Conservation (phyloP, 2,113 vertebrate species). For the Hucho hucho region DNA sequence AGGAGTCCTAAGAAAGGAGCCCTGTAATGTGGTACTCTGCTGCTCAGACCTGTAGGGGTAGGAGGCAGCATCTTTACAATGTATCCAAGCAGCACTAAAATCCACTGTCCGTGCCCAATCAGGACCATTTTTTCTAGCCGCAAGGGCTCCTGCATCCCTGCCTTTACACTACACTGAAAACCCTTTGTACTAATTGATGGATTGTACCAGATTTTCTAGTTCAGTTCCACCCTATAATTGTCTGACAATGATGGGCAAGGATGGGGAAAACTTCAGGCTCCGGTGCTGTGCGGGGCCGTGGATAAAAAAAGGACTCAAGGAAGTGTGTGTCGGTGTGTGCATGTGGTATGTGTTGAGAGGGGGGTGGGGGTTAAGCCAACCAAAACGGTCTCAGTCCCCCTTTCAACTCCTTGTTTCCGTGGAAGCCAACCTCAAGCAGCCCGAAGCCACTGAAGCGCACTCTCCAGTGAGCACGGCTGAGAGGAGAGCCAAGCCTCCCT, state of each 20-base stretch:
- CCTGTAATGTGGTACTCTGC: conserved; percentile 78
- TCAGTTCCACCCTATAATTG: conserved; percentile 99
- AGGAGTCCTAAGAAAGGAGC: conserved; percentile 71
- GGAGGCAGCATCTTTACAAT: conserved; percentile 88
- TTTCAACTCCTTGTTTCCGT: conserved; percentile 60
- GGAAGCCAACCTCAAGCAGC: conserved; percentile 53
- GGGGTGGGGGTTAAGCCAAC: conserved; percentile 56
- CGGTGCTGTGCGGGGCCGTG: conserved; percentile 75
- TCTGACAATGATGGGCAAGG: conserved; percentile 90
- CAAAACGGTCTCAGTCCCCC: conserved; percentile 19
- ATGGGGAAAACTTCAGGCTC: conserved; percentile 90
- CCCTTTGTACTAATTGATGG: conserved; percentile 99
- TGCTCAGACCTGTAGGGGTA: conserved; percentile 78
- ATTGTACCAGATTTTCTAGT: conserved; percentile 99
- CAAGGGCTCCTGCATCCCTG: conserved; percentile 81
- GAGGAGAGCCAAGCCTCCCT: not conserved
- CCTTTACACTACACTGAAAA: conserved; percentile 89
- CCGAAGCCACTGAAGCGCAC: conserved; percentile 5
- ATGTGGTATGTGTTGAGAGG: conserved; percentile 2
- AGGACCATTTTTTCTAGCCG: conserved; percentile 89
- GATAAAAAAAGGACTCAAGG: conserved; percentile 82
- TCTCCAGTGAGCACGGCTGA: not conserved
- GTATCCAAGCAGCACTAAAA: conserved; percentile 96
- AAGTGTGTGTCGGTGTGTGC: conserved; percentile 24
- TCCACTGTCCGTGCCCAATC: conserved; percentile 91